Conservation (phyloP, 2,888 invertebrate species). For the Trachelus iudaicus region DNA sequence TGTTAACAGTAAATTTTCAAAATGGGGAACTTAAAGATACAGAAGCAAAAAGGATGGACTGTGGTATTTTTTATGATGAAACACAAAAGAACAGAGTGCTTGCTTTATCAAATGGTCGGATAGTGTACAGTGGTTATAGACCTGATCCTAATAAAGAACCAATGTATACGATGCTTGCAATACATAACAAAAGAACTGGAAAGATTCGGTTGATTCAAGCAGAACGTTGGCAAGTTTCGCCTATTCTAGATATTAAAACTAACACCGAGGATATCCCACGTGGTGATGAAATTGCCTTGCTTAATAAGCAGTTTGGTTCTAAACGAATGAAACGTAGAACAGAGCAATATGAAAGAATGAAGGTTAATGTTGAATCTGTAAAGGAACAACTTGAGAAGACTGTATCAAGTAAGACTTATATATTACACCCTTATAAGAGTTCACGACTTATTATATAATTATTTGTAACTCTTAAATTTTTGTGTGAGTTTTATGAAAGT, state of each 20-base stretch:
- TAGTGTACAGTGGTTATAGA: constrained; percentile 57
- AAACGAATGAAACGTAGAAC: constrained; percentile 71
- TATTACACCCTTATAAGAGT: background rate
- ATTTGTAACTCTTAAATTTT: background rate
- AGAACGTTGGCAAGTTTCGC: constrained; percentile 56
- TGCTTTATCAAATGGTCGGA: constrained; percentile 53
- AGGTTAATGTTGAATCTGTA: constrained; percentile 70
- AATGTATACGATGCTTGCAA: constrained; percentile 54
- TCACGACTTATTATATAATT: background rate
- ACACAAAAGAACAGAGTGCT: constrained; percentile 43
- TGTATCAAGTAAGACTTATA: constrained; percentile 63
- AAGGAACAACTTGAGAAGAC: constrained; percentile 71
- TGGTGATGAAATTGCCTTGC: constrained; percentile 52
- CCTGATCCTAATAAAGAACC: constrained; percentile 46
- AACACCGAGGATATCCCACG: constrained; percentile 22
- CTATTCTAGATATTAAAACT: constrained; percentile 44
- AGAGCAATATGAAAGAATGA: constrained; percentile 72
- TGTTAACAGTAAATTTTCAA: constrained; percentile 53
- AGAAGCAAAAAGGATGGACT: constrained; percentile 49
- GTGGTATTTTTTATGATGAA: constrained; percentile 49
- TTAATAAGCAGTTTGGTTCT: constrained; percentile 75
- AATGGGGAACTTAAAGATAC: constrained; percentile 57
- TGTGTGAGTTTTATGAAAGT: background rate
- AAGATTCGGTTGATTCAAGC: constrained; percentile 56
- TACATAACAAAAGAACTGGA: constrained; percentile 57